Percentiles rank a stretch among this genome's conserved stretches.
Evolutionary conservation across 2,113 vertebrate species (phyloP).

Genomic region (Colinus virginianus): DNA sequence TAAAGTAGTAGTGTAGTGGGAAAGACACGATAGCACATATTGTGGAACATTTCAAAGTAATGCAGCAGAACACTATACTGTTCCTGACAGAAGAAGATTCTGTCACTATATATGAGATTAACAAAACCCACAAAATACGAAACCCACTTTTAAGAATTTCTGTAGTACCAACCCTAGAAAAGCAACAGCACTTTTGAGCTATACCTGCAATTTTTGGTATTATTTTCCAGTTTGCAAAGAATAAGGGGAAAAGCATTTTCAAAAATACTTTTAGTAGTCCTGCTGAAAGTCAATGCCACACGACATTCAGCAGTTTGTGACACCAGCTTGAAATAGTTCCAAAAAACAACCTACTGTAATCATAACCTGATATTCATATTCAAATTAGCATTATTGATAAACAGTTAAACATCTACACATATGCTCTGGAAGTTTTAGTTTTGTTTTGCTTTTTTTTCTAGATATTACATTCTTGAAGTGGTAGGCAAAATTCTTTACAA

Average conservation of each 20-base stretch:
- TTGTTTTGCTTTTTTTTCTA: not conserved
- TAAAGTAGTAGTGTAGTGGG: constrained; percentile 10
- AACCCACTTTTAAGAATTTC: not conserved
- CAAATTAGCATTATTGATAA: not conserved
- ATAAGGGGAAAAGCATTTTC: not conserved
- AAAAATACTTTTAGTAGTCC: not conserved
- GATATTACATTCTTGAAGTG: not conserved
- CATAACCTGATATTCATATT: not conserved
- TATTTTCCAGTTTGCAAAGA: not conserved
- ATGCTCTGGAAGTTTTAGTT: not conserved
- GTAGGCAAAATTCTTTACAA: not conserved
- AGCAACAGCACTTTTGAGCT: not conserved
- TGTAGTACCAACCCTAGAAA: not conserved
- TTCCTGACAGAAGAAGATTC: not conserved
- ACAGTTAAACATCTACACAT: not conserved
- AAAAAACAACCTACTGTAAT: not conserved
- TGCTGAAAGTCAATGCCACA: not conserved
- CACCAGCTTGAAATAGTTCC: not conserved
- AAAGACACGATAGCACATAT: constrained; percentile 24
- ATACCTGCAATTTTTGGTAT: not conserved
- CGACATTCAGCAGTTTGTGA: not conserved
- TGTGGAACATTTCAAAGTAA: constrained; percentile 45
- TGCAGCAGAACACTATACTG: not conserved
- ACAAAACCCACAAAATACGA: not conserved
- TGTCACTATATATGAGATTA: constrained; percentile 4